Conservation (phyloP, 2,113 vertebrate genomes). For the Cavia porcellus region DNA sequence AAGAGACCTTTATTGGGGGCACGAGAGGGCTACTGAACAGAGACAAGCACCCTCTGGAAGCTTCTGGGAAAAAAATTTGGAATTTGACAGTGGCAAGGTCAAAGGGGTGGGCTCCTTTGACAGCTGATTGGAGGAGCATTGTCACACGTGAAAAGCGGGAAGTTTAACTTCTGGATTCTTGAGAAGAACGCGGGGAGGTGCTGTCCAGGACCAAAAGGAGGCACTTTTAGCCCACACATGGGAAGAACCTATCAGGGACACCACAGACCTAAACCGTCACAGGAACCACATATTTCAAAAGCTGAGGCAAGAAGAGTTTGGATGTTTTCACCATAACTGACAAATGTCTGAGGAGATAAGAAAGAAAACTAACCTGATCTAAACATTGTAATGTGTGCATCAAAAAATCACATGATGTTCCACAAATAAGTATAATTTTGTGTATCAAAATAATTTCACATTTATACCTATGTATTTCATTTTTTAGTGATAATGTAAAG, state of each 20-base stretch:
- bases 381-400: neutral
- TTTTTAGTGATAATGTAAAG: neutral
- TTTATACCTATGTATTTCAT: neutral
- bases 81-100: no score
- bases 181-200: no score
- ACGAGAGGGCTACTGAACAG: no score
- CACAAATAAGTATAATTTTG: neutral
- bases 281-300: neutral
- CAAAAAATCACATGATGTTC: neutral
- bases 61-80: no score
- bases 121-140: no score
- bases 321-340: neutral
- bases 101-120: no score
- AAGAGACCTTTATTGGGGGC: no score
- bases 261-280: neutral
- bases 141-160: no score
- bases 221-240: no score
- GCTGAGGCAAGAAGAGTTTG: neutral
- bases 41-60: no score
- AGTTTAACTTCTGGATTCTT: no score
- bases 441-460: neutral
- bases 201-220: no score
- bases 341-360: neutral
- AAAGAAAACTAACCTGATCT: neutral
- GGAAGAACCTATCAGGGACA: neutral